phyloP scores from a whole-genome alignment of 2,888 invertebrate species.

The Cerastis rubricosa region DNA sequence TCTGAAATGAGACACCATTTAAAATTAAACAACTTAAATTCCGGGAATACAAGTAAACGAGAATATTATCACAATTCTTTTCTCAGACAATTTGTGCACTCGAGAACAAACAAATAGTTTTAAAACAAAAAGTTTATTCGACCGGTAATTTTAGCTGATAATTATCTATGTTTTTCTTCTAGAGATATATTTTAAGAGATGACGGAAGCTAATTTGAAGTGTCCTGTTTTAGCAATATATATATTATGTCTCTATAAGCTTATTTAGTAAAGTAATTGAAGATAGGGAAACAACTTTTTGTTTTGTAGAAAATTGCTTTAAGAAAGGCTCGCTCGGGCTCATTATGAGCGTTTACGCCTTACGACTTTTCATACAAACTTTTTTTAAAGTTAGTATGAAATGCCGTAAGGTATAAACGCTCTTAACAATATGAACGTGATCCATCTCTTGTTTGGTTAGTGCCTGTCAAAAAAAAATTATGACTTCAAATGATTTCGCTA shows the following conservation, averaged over 20 bases:
- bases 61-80: conserved; percentile 71
- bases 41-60: conserved; percentile 62
- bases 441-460: background rate
- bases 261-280: conserved; percentile 5
- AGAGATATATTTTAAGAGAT: conserved; percentile 38
- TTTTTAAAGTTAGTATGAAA: too few species aligned
- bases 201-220: conserved; percentile 20
- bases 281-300: background rate
- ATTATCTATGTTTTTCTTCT: conserved; percentile 40
- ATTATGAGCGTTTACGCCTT: too few species aligned
- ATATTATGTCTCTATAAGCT: conserved; percentile 20
- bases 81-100: conserved; percentile 72
- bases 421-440: background rate
- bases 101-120: conserved; percentile 77
- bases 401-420: too few species aligned
- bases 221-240: conserved; percentile 32
- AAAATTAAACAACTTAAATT: conserved; percentile 8
- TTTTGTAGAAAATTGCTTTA: background rate
- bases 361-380: too few species aligned
- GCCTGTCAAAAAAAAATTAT: background rate
- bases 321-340: background rate
- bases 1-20: conserved; percentile 36
- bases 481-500: background rate
- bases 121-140: conserved; percentile 74
- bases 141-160: conserved; percentile 66